Evolutionary conservation across 2,888 invertebrate species (phyloP), one percentile per base, ranked within the genome.

Genomic region (Drosophila phalerata): DNA sequence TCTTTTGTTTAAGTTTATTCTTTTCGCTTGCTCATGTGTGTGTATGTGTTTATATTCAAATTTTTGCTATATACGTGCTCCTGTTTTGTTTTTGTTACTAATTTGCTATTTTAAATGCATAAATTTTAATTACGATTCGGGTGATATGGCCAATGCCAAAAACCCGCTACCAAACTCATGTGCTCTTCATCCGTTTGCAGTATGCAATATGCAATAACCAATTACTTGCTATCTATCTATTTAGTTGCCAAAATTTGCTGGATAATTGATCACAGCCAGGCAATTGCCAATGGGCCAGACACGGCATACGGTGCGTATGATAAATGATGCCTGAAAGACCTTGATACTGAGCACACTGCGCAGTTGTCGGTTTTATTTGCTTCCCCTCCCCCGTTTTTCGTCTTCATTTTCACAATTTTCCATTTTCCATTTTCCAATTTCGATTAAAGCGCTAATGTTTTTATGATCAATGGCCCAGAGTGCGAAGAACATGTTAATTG

Each of bases 51-150:
- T 81, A 80, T 71, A 69, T 71, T 70, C n/a, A 48, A 61, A 43
- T 53, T 69, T 67, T 63, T 43, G 62, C 57, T 63, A 49, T 65
- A 53, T 57, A 51, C 64, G 71, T 42, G 65, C 71, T 68, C 66
- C 62, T 77, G 71, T 65, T 73, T 77, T 81, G 77, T 80, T 84
- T 87, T 85, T 85, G 69, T 75, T 84, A 60, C 80, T 82, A 81
- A 81, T 86, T 82, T 72, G 79, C 77, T 83, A 74, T 88, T 85
- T 77, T 66, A 79, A 83, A 81, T 88, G 77, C 78, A 80, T 84
- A 86, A 80, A 86, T 82, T 88, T 88, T 88, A 88, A 85, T 85
- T 86, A 84, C 73, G 6, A 40, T 10, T 43, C 13, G 42, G 53
- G 70, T 53, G 47, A 71, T 71, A 37, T 75, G 74, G 74, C 47